Conservation (phyloP, 2,888 invertebrate species). For the Agelastica alni region DNA sequence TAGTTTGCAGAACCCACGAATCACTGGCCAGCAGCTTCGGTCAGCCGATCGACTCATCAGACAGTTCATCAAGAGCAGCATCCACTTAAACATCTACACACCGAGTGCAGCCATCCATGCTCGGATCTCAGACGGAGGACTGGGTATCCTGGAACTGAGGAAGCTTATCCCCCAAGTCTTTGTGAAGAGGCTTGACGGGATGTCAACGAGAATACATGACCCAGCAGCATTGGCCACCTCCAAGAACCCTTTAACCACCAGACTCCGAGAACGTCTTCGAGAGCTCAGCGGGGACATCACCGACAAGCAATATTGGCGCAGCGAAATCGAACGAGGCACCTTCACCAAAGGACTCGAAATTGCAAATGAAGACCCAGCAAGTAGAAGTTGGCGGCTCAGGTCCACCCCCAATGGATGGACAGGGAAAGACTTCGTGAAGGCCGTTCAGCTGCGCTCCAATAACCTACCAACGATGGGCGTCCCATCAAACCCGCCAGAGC, state of each 20-base stretch:
- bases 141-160: too few species aligned
- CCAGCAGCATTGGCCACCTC: too few species aligned
- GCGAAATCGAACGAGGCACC: neutral
- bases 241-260: too few species aligned
- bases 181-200: too few species aligned
- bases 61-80: too few species aligned
- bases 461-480: constrained; percentile 22
- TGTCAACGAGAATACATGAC: too few species aligned
- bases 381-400: constrained; percentile 15
- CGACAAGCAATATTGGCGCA: neutral
- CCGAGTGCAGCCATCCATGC: too few species aligned
- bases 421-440: constrained; percentile 17
- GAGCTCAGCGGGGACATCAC: neutral
- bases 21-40: neutral
- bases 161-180: too few species aligned
- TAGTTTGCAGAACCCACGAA: neutral
- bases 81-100: too few species aligned
- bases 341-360: neutral
- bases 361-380: neutral
- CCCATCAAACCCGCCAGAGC: constrained; percentile 10
- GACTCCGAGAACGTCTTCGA: neutral
- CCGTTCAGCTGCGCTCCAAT: constrained; percentile 27
- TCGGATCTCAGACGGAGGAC: too few species aligned
- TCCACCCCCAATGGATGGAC: constrained; percentile 15
- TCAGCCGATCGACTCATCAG: neutral